Evolutionary conservation across 2,888 invertebrate genomes (phyloP).

Genomic region (Hydrotaea diabolus): DNA sequence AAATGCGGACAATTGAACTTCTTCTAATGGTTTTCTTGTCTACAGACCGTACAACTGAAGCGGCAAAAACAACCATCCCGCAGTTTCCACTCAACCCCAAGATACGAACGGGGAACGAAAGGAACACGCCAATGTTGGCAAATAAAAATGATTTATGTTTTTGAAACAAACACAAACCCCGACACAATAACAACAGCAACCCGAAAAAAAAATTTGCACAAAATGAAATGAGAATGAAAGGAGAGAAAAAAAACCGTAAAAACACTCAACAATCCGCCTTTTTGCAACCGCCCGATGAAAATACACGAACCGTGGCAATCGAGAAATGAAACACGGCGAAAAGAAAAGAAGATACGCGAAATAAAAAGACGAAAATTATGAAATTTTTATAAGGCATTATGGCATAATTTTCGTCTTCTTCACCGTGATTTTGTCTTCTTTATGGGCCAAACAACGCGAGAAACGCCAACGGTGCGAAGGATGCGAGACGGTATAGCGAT

Average conservation of each 20-base stretch:
- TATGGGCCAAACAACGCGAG: not conserved
- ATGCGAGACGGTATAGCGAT: not conserved
- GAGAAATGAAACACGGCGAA: not conserved
- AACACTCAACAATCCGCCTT: slow-evolving; percentile 51
- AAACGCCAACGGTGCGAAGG: not conserved
- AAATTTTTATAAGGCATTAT: slow-evolving; percentile 59
- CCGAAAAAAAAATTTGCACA: slow-evolving; percentile 20
- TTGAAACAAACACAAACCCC: slow-evolving; percentile 37
- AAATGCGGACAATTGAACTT: slow-evolving; percentile 33
- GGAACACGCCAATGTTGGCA: slow-evolving; percentile 61
- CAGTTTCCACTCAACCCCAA: not conserved
- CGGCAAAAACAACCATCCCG: not conserved
- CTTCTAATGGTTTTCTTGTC: slow-evolving; percentile 58
- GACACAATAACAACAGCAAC: slow-evolving; percentile 6
- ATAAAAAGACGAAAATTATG: slow-evolving; percentile 22
- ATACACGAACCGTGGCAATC: slow-evolving; percentile 7
- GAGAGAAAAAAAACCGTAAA: not conserved
- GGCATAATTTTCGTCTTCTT: slow-evolving; percentile 57
- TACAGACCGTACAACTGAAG: slow-evolving; percentile 49
- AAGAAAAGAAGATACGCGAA: not conserved
- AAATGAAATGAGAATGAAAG: slow-evolving; percentile 19
- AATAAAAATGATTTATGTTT: slow-evolving; percentile 67
- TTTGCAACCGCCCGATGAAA: slow-evolving; percentile 21
- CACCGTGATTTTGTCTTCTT: slow-evolving; percentile 55
- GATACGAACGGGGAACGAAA: slow-evolving; percentile 9